Evolutionary conservation across 2,113 vertebrate genomes (phyloP).

Genomic region (Colius striatus): DNA sequence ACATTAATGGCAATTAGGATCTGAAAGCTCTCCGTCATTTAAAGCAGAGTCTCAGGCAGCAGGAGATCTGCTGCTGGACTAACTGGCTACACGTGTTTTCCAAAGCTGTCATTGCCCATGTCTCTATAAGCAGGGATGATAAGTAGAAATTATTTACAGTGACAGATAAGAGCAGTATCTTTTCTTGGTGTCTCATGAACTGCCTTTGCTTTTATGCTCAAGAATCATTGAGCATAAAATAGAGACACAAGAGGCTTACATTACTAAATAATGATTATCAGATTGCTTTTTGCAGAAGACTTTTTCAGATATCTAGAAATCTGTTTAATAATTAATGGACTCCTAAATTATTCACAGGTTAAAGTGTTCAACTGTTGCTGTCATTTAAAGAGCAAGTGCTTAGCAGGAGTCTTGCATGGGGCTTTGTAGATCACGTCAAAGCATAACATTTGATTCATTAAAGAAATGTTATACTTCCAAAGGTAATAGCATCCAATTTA

Average conservation of each 20-base stretch:
- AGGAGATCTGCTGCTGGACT: background rate
- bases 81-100: background rate
- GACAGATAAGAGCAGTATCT: background rate
- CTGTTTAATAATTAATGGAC: conserved; percentile 74
- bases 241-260: background rate
- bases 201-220: background rate
- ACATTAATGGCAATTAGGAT: background rate
- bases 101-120: conserved; percentile 3
- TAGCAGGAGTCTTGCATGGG: background rate
- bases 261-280: conserved; percentile 40
- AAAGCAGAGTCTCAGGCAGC: background rate
- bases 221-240: background rate
- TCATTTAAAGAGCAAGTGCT: conserved; percentile 65
- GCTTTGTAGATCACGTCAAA: conserved; percentile 23
- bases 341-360: conserved; percentile 75
- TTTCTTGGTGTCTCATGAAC: background rate
- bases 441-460: conserved; percentile 17
- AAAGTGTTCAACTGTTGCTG: conserved; percentile 60
- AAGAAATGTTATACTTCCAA: background rate
- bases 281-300: conserved; percentile 30
- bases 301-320: conserved; percentile 36
- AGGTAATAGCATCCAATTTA: background rate
- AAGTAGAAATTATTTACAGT: background rate
- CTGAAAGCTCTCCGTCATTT: background rate
- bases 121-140: background rate